phyloP scores from a whole-genome alignment of 1,140 invertebrate genomes.

The Aphaenogaster ashmeadi region DNA sequence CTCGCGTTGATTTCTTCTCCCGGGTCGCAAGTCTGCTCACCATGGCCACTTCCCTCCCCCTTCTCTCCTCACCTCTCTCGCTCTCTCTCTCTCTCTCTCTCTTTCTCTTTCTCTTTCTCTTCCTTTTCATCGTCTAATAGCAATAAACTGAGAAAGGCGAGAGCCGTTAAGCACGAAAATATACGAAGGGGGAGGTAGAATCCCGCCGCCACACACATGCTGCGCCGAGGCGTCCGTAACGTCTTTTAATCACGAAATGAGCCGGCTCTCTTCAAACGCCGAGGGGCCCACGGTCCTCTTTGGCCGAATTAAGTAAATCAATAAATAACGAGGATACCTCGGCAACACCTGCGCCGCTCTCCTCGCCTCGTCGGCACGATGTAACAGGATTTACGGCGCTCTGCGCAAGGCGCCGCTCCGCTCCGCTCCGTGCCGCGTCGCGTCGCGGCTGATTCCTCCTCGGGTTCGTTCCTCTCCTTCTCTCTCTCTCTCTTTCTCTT shows the following conservation, averaged over 20 bases:
- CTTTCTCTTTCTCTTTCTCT: slow-evolving; percentile 20
- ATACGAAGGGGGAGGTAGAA: slow-evolving; percentile 72
- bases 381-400: slow-evolving; percentile 76
- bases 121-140: slow-evolving; percentile 75
- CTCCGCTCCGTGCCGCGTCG: slow-evolving; percentile 42
- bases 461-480: neutral
- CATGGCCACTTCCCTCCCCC: neutral
- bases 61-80: neutral
- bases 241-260: slow-evolving; percentile 87
- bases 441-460: slow-evolving; percentile 64
- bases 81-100: neutral
- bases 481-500: neutral
- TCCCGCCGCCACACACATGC: slow-evolving; percentile 84
- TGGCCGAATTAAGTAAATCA: slow-evolving; percentile 87
- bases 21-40: slow-evolving; percentile 28
- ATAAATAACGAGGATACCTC: slow-evolving; percentile 86
- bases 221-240: slow-evolving; percentile 85
- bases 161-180: slow-evolving; percentile 85
- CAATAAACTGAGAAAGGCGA: slow-evolving; percentile 83
- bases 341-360: slow-evolving; percentile 83
- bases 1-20: slow-evolving; percentile 52
- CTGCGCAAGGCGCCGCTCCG: slow-evolving; percentile 67
- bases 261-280: slow-evolving; percentile 83
- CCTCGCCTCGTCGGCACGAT: slow-evolving; percentile 74
- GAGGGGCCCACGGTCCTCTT: slow-evolving; percentile 81